phyloP scores from a whole-genome alignment of 2,888 invertebrate genomes.

The Oscheius myriophilus region DNA sequence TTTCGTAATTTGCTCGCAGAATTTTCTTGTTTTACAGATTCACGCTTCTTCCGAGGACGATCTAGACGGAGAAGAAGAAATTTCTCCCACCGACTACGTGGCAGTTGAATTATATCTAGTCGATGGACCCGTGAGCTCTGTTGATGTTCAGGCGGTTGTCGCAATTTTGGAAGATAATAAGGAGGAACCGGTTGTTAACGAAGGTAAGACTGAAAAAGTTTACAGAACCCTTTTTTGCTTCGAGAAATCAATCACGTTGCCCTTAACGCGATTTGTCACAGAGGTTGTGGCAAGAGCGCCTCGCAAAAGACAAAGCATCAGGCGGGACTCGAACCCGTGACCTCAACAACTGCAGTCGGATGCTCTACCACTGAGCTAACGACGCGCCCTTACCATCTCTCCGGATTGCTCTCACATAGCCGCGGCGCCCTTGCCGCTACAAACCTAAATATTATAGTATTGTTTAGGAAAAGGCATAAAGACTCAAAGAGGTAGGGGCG shows the following conservation, averaged over 20 bases:
- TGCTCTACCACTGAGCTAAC: too few species aligned
- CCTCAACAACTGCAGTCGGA: too few species aligned
- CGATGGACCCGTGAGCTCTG: conserved; percentile 63
- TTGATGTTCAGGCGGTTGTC: conserved; percentile 30
- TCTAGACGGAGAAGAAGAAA: conserved; percentile 39
- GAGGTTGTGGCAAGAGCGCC: too few species aligned
- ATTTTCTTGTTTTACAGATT: background rate
- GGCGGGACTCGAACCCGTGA: too few species aligned
- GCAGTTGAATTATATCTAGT: conserved; percentile 68
- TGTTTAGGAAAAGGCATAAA: conserved; percentile 36
- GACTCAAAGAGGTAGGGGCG: conserved; percentile 53
- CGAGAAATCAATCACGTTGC: conserved; percentile 29
- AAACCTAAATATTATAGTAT: too few species aligned
- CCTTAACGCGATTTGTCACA: conserved; percentile 45
- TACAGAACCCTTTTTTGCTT: background rate
- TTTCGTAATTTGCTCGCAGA: too few species aligned
- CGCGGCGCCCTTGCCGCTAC: too few species aligned
- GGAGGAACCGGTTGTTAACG: conserved; percentile 13
- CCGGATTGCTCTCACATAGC: too few species aligned
- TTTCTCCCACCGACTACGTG: conserved; percentile 56
- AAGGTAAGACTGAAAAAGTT: conserved; percentile 30
- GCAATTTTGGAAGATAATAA: conserved; percentile 18
- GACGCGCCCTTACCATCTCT: too few species aligned
- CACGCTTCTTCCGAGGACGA: conserved; percentile 33
- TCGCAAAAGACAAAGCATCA: too few species aligned